These are phyloP conservation scores for Noctuana brunneofusca DNA, from an alignment of 2,888 invertebrate genomes.

Conservation along the genomic window DNA sequence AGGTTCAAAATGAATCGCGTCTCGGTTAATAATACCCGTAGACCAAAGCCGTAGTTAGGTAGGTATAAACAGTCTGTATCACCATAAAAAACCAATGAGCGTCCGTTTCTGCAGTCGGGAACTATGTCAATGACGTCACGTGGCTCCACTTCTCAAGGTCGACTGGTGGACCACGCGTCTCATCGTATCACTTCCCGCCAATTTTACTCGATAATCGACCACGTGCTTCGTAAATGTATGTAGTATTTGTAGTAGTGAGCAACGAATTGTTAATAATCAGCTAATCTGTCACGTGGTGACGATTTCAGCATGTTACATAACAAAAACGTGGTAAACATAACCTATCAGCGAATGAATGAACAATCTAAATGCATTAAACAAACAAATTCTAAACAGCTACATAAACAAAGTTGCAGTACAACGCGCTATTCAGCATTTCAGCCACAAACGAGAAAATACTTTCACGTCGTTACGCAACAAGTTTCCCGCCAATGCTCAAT, in stretches of 20 bases:
- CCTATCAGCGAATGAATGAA: slow-evolving; percentile 25
- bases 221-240: slow-evolving; percentile 32
- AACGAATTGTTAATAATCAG: slow-evolving; percentile 9
- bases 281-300: slow-evolving; percentile 33
- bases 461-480: slow-evolving; percentile 67
- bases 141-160: slow-evolving; percentile 60
- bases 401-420: slow-evolving; percentile 28
- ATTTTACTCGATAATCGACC: slow-evolving; percentile 45
- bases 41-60: slow-evolving; percentile 1
- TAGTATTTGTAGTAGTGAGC: background rate
- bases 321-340: slow-evolving; percentile 27
- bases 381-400: slow-evolving; percentile 7
- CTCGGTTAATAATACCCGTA: slow-evolving; percentile 35
- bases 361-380: background rate
- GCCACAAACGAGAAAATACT: slow-evolving; percentile 53
- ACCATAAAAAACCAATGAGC: slow-evolving; percentile 41
- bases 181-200: slow-evolving; percentile 66
- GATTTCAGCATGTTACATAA: slow-evolving; percentile 19
- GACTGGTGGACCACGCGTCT: slow-evolving; percentile 59
- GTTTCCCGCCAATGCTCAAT: slow-evolving; percentile 77
- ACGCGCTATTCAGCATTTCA: slow-evolving; percentile 17
- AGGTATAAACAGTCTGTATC: slow-evolving; percentile 41
- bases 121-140: slow-evolving; percentile 79
- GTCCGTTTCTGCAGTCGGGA: slow-evolving; percentile 69
- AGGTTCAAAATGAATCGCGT: background rate